These are phyloP conservation scores for Oriolus oriolus DNA, from an alignment of 2,113 vertebrate genomes.

Conservation along the genomic window DNA sequence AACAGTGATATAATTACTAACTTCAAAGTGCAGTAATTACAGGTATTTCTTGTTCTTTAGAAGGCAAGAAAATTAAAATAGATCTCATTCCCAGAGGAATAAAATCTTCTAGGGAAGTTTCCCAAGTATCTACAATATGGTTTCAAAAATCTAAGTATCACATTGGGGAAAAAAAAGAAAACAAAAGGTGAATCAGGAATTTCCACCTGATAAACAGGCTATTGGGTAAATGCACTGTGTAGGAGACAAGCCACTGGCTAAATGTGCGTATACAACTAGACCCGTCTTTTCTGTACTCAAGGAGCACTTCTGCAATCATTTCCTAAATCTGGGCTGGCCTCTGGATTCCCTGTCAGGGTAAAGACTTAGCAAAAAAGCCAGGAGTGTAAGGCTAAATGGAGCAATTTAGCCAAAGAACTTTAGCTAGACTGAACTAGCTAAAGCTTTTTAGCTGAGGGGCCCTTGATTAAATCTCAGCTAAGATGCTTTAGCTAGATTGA, in stretches of 20 bases:
- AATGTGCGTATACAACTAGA: background rate
- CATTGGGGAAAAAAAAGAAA: background rate
- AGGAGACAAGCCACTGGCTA: background rate
- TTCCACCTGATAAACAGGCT: background rate
- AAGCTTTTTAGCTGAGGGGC: slow-evolving; percentile 29
- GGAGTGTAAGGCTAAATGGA: background rate
- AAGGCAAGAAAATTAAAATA: background rate
- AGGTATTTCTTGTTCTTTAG: slow-evolving; percentile 4
- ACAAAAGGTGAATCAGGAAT: background rate
- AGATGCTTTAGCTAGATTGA: slow-evolving; percentile 17
- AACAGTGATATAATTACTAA: background rate
- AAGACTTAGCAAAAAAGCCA: background rate
- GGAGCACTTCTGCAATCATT: background rate
- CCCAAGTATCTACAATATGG: background rate
- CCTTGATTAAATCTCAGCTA: slow-evolving; percentile 33
- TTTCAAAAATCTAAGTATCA: background rate
- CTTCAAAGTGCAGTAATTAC: background rate
- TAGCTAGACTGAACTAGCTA: slow-evolving; percentile 11
- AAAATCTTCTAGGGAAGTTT: background rate
- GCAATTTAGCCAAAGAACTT: background rate
- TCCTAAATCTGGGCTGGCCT: background rate
- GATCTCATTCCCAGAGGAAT: background rate
- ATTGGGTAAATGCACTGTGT: background rate
- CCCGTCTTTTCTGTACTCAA: background rate
- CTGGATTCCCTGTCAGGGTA: background rate